These are phyloP conservation scores for Parazoanthus darwini DNA, from an alignment of 92 coral and sea anemone species.

Conservation along the genomic window DNA sequence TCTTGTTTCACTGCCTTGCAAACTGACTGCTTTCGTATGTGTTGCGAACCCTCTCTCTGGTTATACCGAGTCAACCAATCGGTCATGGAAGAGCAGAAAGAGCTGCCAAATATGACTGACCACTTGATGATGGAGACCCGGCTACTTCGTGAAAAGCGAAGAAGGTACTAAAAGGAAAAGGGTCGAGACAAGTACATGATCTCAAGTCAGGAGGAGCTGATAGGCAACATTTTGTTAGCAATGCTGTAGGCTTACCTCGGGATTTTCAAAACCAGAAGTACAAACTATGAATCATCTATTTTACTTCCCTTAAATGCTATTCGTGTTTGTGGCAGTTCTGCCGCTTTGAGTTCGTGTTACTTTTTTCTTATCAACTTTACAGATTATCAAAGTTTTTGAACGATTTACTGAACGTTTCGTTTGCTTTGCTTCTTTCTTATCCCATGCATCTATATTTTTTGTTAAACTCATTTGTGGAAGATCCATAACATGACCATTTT, in stretches of 20 bases:
- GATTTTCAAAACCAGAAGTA: neutral
- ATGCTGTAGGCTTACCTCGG: neutral
- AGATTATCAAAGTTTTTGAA: neutral
- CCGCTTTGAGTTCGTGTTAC: neutral
- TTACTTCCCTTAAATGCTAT: neutral
- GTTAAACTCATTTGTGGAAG: neutral
- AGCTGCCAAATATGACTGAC: neutral
- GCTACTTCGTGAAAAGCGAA: neutral
- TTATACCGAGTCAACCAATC: neutral
- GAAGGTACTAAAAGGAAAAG: neutral
- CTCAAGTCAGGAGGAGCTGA: neutral
- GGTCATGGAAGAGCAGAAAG: neutral
- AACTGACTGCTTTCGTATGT: neutral
- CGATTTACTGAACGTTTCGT: neutral
- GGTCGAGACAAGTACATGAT: neutral
- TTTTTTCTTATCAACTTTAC: neutral
- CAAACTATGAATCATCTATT: neutral
- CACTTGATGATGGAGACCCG: neutral
- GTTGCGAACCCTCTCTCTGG: neutral
- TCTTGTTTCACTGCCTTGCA: neutral
- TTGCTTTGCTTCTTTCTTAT: too few relatives aligned
- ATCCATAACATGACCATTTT: too few relatives aligned
- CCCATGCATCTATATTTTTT: neutral
- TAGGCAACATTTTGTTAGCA: neutral
- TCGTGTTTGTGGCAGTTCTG: neutral